Evolutionary conservation across 1,140 invertebrate species (phyloP).

Genomic region (Papilio dardanus): DNA sequence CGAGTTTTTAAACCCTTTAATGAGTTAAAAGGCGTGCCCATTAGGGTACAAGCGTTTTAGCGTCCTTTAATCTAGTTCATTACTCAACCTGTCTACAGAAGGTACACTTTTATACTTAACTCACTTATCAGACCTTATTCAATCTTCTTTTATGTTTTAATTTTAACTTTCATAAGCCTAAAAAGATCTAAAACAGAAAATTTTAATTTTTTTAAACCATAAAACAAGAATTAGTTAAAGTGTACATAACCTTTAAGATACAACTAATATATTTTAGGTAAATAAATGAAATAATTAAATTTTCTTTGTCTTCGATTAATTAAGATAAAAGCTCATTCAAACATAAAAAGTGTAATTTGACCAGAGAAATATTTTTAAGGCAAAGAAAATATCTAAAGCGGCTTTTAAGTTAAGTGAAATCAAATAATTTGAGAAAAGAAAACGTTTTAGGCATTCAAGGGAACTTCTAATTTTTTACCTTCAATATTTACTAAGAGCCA

Average conservation of each 20-base stretch:
- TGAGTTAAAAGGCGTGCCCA: constrained; percentile 37
- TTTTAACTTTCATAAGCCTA: not conserved
- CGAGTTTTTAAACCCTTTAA: constrained; percentile 40
- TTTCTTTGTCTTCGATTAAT: constrained; percentile 19
- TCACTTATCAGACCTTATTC: constrained; percentile 19
- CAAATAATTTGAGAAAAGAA: constrained; percentile 19
- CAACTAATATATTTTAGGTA: not conserved
- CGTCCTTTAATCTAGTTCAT: constrained; percentile 35
- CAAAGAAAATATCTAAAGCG: constrained; percentile 14
- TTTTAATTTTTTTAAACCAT: too few relatives aligned
- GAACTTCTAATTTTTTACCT: not conserved
- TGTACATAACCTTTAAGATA: not conserved
- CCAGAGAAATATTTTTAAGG: not conserved
- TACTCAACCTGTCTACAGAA: constrained; percentile 29
- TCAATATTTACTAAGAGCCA: not conserved
- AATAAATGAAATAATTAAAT: not conserved
- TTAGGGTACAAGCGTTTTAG: constrained; percentile 36
- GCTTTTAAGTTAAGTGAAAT: constrained; percentile 24
- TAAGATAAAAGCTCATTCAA: constrained; percentile 10
- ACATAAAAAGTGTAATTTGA: not conserved
- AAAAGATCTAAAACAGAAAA: not conserved
- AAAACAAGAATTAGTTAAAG: too few relatives aligned
- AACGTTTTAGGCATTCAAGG: constrained; percentile 2
- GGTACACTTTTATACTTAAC: constrained; percentile 24
- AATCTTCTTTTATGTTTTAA: not conserved